These are phyloP conservation scores for Heliangelus exortis DNA, from an alignment of 2,797 vertebrate genomes.

Conservation along the genomic window DNA sequence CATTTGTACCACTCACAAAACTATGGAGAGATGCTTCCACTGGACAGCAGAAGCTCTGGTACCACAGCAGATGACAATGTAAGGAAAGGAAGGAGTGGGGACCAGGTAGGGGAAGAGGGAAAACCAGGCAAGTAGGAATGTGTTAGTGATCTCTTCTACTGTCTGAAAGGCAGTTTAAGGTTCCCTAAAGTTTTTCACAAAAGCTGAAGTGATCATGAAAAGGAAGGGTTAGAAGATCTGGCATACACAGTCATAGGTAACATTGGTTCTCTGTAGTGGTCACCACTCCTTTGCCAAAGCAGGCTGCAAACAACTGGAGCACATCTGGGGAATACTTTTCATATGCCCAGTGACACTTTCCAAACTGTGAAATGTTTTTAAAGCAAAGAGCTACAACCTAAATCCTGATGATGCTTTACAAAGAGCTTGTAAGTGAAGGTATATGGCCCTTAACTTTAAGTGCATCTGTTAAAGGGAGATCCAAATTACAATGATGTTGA, in stretches of 20 bases:
- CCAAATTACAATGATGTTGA: not conserved
- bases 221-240: not conserved
- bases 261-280: not conserved
- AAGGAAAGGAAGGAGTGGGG: not conserved
- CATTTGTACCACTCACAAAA: not conserved
- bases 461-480: slow-evolving; percentile 17
- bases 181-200: not conserved
- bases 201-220: not conserved
- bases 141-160: not conserved
- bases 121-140: not conserved
- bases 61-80: not conserved
- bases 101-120: not conserved
- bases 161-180: not conserved
- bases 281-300: not conserved
- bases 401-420: not conserved
- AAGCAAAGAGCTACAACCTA: not conserved
- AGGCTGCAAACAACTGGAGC: not conserved
- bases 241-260: rapidly evolving
- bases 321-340: slow-evolving; percentile 16
- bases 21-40: not conserved
- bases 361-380: not conserved
- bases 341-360: not conserved
- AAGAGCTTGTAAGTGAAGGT: not conserved
- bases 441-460: slow-evolving; percentile 13
- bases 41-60: not conserved